Conservation (phyloP, 2,113 vertebrate genomes). For the Sinocyclocheilus grahami region DNA sequence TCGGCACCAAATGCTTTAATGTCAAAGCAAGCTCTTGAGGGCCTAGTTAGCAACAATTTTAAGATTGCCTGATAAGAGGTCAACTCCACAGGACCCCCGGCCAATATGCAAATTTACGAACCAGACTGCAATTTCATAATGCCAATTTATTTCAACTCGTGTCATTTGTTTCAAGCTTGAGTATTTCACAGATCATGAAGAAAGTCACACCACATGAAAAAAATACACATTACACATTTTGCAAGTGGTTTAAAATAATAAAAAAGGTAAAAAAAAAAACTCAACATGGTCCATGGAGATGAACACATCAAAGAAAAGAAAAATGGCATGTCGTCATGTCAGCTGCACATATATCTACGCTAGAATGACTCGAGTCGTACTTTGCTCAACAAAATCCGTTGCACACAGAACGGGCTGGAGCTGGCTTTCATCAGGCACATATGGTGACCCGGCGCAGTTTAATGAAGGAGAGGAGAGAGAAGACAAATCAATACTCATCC, state of each 20-base stretch:
- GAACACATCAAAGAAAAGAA: not conserved
- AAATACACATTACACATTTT: too few relatives aligned
- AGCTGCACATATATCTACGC: not conserved
- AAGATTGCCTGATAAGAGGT: not conserved
- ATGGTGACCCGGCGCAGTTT: slow-evolving; percentile 50
- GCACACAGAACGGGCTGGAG: slow-evolving; percentile 44
- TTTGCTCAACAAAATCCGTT: not conserved
- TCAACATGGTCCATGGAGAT: not conserved
- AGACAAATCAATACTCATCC: slow-evolving; percentile 64
- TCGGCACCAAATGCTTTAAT: too few relatives aligned
- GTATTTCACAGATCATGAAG: too few relatives aligned
- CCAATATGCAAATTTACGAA: too few relatives aligned
- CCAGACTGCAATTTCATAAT: too few relatives aligned
- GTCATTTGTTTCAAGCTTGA: too few relatives aligned
- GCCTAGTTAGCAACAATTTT: too few relatives aligned
- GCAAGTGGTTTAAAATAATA: too few relatives aligned
- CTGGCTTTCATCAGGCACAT: slow-evolving; percentile 61
- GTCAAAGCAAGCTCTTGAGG: too few relatives aligned
- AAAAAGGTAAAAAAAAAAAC: too few relatives aligned
- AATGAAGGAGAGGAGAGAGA: slow-evolving; percentile 3
- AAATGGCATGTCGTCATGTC: not conserved
- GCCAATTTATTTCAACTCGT: too few relatives aligned
- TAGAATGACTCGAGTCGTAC: not conserved
- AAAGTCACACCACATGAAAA: too few relatives aligned
- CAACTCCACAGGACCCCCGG: not conserved